These are phyloP conservation scores for Aphidius colemani DNA, from an alignment of 2,888 invertebrate genomes.

Conservation along the genomic window DNA sequence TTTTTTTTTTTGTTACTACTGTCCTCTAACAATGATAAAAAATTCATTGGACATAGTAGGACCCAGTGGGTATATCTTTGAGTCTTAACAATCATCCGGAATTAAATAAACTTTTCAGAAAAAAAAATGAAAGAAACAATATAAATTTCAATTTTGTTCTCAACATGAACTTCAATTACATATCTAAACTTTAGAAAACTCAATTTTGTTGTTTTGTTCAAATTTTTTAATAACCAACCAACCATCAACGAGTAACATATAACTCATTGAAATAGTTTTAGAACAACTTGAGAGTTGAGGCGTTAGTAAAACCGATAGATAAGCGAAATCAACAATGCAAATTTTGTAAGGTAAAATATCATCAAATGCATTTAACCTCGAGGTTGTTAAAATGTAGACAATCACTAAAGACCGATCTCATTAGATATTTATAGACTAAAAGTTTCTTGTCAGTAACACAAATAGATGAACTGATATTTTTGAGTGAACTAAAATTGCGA, in stretches of 20 bases:
- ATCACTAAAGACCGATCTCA: neutral
- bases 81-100: neutral
- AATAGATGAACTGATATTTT: constrained; percentile 42
- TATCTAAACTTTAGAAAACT: too few relatives aligned
- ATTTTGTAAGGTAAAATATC: neutral
- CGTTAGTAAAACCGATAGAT: neutral
- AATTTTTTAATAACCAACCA: constrained; percentile 45
- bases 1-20: too few relatives aligned
- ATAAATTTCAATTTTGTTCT: neutral
- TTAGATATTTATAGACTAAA: constrained; percentile 45
- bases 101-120: neutral
- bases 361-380: neutral
- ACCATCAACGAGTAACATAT: constrained; percentile 46
- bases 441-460: constrained; percentile 46
- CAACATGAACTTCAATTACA: neutral
- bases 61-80: too few relatives aligned
- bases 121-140: neutral
- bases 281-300: constrained; percentile 46
- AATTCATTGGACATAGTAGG: too few relatives aligned
- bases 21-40: too few relatives aligned
- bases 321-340: neutral
- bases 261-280: constrained; percentile 53
- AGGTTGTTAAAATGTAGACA: neutral
- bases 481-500: constrained; percentile 38
- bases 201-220: neutral